phyloP scores from a whole-genome alignment of 2,797 vertebrate species.

The Morus bassanus region DNA sequence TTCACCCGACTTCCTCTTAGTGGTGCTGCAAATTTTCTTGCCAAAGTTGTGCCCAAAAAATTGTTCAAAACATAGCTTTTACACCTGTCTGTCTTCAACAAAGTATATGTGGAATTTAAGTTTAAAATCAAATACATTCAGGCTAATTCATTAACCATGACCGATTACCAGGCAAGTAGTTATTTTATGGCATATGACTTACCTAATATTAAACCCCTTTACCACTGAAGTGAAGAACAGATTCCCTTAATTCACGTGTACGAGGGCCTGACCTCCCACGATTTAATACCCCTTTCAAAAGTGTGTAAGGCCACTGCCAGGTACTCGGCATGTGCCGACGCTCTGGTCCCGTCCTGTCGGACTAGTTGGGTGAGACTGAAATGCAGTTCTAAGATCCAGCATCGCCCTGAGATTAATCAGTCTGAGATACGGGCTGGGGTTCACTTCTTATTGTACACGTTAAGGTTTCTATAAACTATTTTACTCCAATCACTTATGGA shows the following conservation, averaged over 20 bases:
- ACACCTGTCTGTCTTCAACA: neutral
- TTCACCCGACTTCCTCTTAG: neutral
- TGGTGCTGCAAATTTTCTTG: neutral
- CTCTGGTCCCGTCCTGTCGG: neutral
- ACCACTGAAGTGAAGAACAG: neutral
- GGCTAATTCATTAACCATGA: neutral
- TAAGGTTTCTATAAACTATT: neutral
- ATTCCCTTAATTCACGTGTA: neutral
- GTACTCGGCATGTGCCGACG: neutral
- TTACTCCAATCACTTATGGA: neutral
- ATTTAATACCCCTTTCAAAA: neutral
- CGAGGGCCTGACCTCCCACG: neutral
- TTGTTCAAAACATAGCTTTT: neutral
- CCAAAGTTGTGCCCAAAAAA: neutral
- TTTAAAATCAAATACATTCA: neutral
- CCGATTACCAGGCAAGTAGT: neutral
- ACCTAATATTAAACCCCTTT: neutral
- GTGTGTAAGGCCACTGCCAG: rapidly evolving
- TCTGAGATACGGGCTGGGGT: rapidly evolving
- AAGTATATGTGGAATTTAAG: neutral
- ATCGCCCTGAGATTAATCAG: neutral
- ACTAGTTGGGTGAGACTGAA: neutral
- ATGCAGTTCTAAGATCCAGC: neutral
- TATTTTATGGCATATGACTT: neutral
- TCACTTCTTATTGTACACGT: neutral